A percentile compares a stretch with the other conserved stretches of the same genome.
Evolutionary conservation across 1,140 invertebrate genomes (phyloP).

Genomic region (Chelonus insularis): DNA sequence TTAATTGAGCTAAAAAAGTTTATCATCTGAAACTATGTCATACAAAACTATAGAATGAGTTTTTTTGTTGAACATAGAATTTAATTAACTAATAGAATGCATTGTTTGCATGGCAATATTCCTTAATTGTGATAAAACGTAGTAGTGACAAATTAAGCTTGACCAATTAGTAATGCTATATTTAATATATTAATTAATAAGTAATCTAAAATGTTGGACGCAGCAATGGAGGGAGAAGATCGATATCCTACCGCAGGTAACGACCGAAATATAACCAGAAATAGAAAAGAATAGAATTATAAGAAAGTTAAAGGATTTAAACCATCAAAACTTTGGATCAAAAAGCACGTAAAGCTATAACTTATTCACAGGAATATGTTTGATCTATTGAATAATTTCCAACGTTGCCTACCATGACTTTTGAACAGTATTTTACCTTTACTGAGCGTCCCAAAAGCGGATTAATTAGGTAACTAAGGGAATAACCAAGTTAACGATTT

Average conservation of each 20-base stretch:
- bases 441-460: conserved; percentile 44
- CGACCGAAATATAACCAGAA: conserved; percentile 26
- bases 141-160: neutral
- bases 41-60: too few species aligned
- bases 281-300: conserved; percentile 1
- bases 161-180: neutral
- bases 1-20: too few species aligned
- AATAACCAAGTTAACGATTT: conserved; percentile 29
- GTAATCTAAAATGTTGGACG: conserved; percentile 46
- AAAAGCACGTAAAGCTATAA: conserved; percentile 7
- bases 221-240: conserved; percentile 57
- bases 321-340: neutral
- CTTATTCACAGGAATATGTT: conserved; percentile 17
- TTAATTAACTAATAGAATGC: too few species aligned
- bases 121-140: neutral
- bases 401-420: conserved; percentile 30
- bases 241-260: conserved; percentile 58
- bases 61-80: too few species aligned
- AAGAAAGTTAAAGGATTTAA: neutral
- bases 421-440: conserved; percentile 42
- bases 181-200: neutral
- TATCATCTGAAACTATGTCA: too few species aligned
- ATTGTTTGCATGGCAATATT: too few species aligned
- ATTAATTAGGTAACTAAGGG: conserved; percentile 44
- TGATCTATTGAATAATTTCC: conserved; percentile 34